A percentile compares a stretch with the other conserved stretches of the same genome.
Conservation (phyloP, 92 coral and sea anemone genomes). For the Heteractis magnifica region DNA sequence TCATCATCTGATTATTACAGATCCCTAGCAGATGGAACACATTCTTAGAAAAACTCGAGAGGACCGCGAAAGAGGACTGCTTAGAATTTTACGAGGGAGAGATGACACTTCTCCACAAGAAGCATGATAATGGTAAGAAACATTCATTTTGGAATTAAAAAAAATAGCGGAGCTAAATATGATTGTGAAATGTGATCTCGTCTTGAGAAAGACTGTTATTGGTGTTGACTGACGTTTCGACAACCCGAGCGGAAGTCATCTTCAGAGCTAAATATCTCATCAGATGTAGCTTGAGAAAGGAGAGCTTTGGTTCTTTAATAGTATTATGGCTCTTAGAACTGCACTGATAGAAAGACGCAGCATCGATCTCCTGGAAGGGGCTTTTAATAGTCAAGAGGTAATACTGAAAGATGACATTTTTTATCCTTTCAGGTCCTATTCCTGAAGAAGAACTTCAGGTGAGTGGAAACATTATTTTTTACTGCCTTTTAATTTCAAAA, state of each 20-base stretch:
- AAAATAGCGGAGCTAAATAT: no score
- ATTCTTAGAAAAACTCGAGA: conserved; percentile 60
- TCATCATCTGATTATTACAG: conserved; percentile 13
- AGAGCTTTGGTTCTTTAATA: no score
- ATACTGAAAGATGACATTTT: neutral
- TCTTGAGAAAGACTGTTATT: no score
- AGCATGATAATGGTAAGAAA: conserved; percentile 53
- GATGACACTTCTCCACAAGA: conserved; percentile 57
- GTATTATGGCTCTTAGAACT: no score
- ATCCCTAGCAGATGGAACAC: conserved; percentile 72
- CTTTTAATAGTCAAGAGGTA: no score
- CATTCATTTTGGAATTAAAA: neutral
- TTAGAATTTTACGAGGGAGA: conserved; percentile 64
- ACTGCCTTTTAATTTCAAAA: neutral
- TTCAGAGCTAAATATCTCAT: no score
- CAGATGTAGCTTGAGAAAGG: no score
- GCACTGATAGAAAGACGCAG: no score
- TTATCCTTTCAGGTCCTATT: conserved; percentile 33
- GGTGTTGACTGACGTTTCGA: no score
- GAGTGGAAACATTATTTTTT: neutral
- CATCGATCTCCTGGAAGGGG: no score
- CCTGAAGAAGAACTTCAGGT: conserved; percentile 44
- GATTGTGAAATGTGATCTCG: no score
- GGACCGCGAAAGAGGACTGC: conserved; percentile 70
- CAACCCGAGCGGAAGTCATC: no score